phyloP scores from a whole-genome alignment of 92 coral and sea anemone species.

The Epizoanthus ramosus region DNA sequence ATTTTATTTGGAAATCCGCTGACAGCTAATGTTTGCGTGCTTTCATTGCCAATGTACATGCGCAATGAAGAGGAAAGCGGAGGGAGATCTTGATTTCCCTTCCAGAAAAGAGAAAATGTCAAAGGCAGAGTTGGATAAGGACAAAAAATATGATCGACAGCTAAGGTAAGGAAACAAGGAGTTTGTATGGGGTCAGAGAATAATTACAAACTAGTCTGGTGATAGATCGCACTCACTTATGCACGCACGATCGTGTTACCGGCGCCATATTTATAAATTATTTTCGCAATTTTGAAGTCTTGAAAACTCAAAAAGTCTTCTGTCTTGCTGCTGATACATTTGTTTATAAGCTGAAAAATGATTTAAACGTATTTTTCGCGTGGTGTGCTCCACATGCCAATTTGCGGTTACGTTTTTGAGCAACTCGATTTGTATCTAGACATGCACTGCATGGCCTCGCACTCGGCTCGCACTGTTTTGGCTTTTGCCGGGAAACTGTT shows the following conservation, averaged over 20 bases:
- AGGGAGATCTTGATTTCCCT: conserved; percentile 76
- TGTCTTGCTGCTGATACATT: background rate
- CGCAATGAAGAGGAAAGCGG: conserved; percentile 97
- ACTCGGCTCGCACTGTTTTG: too few relatives aligned
- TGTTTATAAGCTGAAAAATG: background rate
- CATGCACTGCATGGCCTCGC: too few relatives aligned
- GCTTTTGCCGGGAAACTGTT: too few relatives aligned
- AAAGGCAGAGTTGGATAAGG: conserved; percentile 86
- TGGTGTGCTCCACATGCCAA: too few relatives aligned
- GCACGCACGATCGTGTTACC: conserved; percentile 14
- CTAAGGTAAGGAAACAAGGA: conserved; percentile 72
- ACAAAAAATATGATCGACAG: conserved; percentile 98
- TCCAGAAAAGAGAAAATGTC: conserved; percentile 87
- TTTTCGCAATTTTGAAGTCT: background rate
- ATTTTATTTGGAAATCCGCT: conserved; percentile 11
- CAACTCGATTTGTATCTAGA: too few relatives aligned
- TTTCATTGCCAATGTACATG: conserved; percentile 59
- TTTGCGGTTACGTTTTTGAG: too few relatives aligned
- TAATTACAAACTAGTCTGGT: background rate
- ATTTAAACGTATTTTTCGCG: too few relatives aligned
- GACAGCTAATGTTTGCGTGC: conserved; percentile 33
- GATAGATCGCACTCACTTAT: background rate
- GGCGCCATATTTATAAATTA: conserved; percentile 17
- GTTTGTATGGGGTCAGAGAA: background rate
- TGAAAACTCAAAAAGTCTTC: too few relatives aligned